Base-by-base conservation (phyloP, 30 jellyfish, hydroid and myxozoan genomes). In the Cassiopea xamachana region DNA sequence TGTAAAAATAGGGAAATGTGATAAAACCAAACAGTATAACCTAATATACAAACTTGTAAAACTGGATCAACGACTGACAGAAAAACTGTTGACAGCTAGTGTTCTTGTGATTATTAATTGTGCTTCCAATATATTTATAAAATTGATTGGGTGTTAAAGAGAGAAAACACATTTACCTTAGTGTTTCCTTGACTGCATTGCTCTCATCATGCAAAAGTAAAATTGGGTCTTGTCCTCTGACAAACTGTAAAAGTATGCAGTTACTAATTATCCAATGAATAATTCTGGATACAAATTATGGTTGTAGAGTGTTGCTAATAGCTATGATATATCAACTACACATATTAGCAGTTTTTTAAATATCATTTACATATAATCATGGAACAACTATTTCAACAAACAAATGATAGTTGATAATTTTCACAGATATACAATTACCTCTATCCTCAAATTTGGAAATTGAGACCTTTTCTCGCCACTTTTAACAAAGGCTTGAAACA, bases 211-310 rank as follows among this genome's bases (percentile, higher is more conserved):
- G 98, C 80, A 95, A 79, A 64, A 95, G 69, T 16, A 95, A 80
- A 79, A 91, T 86, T 48, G 99, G 99, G 62, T 95, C 97, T 69
- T 91, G 96, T 69, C 99, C 99, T 70, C 99, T 85, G 80, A 67
- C 99, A 87, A 85, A 95, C 99, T 95, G 83, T 48, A 75, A 69
- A 79, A 68, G 79, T 43, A 59, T 2, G 46, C 7, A 4, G 76
- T 55, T 55, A 10, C 7, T 55, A 55, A 10, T 55, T 6, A 55
- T 55, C 7, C 12, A 55, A 6, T 55, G 64, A 55, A 55, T 55
- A 55, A 55, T 55, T 55, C 64, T 55, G 10, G 12, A 10, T 55
- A 3, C 39, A 27, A 27, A 27, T 27, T 27, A 27, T 27, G 39
- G 39, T 27, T 27, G 39, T 27, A 27, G 39, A 27, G 39, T 27